Evolutionary conservation across 2,888 invertebrate genomes (phyloP).

Genomic region (Spilarctia lutea): DNA sequence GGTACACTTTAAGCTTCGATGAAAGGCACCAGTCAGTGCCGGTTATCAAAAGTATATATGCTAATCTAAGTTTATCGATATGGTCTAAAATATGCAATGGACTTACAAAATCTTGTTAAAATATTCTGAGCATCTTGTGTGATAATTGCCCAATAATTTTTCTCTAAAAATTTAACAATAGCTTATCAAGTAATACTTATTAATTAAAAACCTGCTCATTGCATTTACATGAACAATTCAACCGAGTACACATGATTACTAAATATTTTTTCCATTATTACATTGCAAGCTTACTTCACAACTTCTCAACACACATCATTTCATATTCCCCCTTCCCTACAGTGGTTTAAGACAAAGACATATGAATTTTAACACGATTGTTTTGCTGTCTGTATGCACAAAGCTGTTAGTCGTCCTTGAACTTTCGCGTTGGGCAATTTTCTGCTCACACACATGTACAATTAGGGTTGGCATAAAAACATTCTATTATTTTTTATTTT

Average conservation of each 20-base stretch:
- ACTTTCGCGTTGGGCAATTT: slow-evolving; percentile 36
- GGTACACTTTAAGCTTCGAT: too few species aligned
- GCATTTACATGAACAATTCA: slow-evolving; percentile 12
- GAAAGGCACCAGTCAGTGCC: too few species aligned
- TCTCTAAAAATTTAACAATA: slow-evolving; percentile 7
- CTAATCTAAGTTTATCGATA: not conserved
- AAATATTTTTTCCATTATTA: slow-evolving; percentile 21
- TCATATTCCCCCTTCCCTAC: slow-evolving; percentile 6
- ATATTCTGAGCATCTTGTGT: not conserved
- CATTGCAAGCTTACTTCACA: slow-evolving; percentile 22
- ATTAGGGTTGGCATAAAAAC: slow-evolving; percentile 7
- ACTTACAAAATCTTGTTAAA: not conserved
- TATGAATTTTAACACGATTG: slow-evolving; percentile 25
- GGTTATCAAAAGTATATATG: not conserved
- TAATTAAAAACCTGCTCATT: slow-evolving; percentile 8
- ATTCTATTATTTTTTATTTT: not conserved
- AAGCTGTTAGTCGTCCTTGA: slow-evolving; percentile 49
- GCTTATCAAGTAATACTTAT: slow-evolving; percentile 6
- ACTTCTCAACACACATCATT: slow-evolving; percentile 25
- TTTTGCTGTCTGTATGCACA: slow-evolving; percentile 38
- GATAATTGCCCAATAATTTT: slow-evolving; percentile 8
- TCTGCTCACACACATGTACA: slow-evolving; percentile 18
- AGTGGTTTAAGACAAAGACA: slow-evolving; percentile 21
- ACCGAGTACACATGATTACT: slow-evolving; percentile 16
- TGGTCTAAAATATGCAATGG: slow-evolving; percentile 1